These are phyloP conservation scores for Pseudomyrmex pallidus DNA, from an alignment of 1,140 invertebrate genomes.

Conservation along the genomic window DNA sequence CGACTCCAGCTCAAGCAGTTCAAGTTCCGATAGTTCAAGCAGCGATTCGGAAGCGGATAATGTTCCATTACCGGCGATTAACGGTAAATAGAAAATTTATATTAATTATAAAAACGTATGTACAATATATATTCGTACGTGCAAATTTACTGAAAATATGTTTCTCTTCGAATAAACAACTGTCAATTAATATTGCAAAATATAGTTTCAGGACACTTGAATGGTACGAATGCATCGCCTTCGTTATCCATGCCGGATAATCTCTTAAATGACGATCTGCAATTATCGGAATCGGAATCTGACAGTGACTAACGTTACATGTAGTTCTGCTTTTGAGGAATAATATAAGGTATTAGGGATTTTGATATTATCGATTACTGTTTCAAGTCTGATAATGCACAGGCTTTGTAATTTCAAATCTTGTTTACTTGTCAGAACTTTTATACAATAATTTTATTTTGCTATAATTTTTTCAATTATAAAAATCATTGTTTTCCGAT, in stretches of 20 bases:
- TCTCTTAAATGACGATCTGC: constrained; percentile 90
- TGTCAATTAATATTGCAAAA: neutral
- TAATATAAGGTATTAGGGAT: no score
- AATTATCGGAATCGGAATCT: constrained; percentile 91
- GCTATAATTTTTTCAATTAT: constrained; percentile 25
- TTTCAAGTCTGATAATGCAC: no score
- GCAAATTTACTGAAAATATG: constrained; percentile 1
- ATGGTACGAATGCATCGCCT: constrained; percentile 78
- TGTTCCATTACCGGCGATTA: constrained; percentile 65
- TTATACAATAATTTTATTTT: no score
- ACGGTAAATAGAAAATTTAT: constrained; percentile 67
- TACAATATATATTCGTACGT: neutral
- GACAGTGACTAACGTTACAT: constrained; percentile 84
- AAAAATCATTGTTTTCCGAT: constrained; percentile 62
- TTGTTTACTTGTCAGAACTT: no score
- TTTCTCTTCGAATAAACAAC: neutral
- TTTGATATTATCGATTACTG: no score
- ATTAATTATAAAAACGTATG: constrained; percentile 49
- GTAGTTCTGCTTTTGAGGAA: no score
- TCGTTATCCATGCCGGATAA: constrained; percentile 85
- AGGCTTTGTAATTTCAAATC: no score
- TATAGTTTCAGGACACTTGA: constrained; percentile 79
- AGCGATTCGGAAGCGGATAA: constrained; percentile 81
- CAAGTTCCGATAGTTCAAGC: constrained; percentile 81
- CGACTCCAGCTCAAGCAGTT: constrained; percentile 81